Evolutionary conservation across 2,797 vertebrate genomes (phyloP).

Genomic region (Etheostoma nigrum): DNA sequence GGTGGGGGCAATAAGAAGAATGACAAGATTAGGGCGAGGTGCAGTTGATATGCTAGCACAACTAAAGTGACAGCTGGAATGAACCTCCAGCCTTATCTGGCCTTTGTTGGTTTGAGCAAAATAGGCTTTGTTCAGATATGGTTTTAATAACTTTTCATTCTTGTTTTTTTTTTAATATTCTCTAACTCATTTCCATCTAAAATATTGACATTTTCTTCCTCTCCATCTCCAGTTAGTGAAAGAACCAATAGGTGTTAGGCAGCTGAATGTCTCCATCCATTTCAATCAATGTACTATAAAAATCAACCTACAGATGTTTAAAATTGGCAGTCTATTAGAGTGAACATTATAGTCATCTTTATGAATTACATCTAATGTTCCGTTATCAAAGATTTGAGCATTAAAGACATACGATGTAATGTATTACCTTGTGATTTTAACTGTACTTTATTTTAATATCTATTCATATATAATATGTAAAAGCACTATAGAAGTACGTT

Average conservation of each 20-base stretch:
- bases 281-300: slow-evolving; percentile 3
- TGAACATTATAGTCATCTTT: background rate
- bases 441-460: no score
- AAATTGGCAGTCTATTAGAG: background rate
- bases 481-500: no score
- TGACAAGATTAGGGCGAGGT: slow-evolving; percentile 58
- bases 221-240: background rate
- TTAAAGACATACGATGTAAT: no score
- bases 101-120: slow-evolving; percentile 27
- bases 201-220: slow-evolving; percentile 10
- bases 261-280: background rate
- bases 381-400: background rate
- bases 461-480: no score
- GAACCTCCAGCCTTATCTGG: slow-evolving; percentile 26
- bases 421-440: no score
- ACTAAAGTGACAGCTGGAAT: slow-evolving; percentile 45
- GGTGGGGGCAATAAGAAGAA: slow-evolving; percentile 17
- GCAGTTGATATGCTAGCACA: slow-evolving; percentile 23
- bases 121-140: slow-evolving; percentile 6
- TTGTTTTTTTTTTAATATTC: no score
- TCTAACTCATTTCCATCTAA: slow-evolving; percentile 9
- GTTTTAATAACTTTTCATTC: background rate
- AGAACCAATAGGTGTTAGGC: background rate
- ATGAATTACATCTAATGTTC: background rate
- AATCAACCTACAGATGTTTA: slow-evolving; percentile 14